Base-by-base conservation (phyloP, 2,113 vertebrate genomes). In the Empidonax traillii region DNA sequence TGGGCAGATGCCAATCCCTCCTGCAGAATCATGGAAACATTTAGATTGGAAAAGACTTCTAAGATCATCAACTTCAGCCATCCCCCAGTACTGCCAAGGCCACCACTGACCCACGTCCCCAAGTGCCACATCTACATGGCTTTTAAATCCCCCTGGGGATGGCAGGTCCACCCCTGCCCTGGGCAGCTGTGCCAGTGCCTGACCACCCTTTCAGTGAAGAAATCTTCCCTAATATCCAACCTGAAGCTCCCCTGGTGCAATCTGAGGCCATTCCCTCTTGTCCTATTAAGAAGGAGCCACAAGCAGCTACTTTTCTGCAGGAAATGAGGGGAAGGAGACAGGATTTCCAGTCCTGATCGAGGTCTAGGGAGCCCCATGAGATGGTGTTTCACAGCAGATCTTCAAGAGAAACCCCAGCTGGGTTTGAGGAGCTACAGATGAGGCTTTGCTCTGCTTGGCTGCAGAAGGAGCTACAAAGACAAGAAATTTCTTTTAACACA, bases 271-370 rank as follows among this genome's bases (percentile, higher is more conserved):
- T 68, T 68, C 30, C 10, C 21, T 49, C 13, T 59, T 18, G 8
- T 43, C 31, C 62, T 37, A 3, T 27, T 14, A 14, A 46, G 44
- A 47, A 7, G 31, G 15, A 51, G 39, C n/a, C 8, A 68, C 1
- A 4, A 35, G 27, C 39, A 65, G 35, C n/a, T 67, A 8, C 20
- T 76, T 47, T 53, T 21, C 69, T 23, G 43, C 30, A 53, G 31
- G 35, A 87, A 3, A 27, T 6, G 8, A 51, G 25, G 25, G 56
- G 52, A 62, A 73, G 65, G 49, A 53, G 58, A 44, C 31, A 28
- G 2, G 12, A 69, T 24, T 46, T 25, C 30, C 59, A 37, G 35
- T 6, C 31, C 53, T 44, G 51, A 51, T 5, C 0, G 0, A 80
- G 62, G 31, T 25, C 3, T 35, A 22, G 59, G 25, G 19, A 71